Conservation (phyloP, 2,113 vertebrate species). For the Menura novaehollandiae region DNA sequence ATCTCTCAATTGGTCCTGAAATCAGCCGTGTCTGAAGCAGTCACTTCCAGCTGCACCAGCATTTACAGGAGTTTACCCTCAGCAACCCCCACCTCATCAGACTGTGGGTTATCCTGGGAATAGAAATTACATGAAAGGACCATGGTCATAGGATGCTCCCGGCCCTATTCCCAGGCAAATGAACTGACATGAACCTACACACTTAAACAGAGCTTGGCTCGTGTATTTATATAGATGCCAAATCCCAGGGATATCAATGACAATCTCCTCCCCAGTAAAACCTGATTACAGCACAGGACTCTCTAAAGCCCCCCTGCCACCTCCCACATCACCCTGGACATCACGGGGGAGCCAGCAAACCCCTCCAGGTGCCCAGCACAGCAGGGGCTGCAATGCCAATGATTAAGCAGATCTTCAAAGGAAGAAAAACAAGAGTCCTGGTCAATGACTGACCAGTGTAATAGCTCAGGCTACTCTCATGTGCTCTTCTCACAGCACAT, state of each 20-base stretch:
- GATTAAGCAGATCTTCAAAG: conserved; percentile 42
- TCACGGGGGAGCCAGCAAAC: neutral
- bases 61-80: neutral
- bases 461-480: conserved; percentile 21
- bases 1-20: neutral
- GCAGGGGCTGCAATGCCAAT: neutral
- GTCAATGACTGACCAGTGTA: conserved; percentile 54
- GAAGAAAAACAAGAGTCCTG: conserved; percentile 36
- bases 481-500: conserved; percentile 32
- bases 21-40: neutral
- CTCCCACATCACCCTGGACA: rapidly evolving
- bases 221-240: conserved; percentile 46
- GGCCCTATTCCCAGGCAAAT: neutral
- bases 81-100: neutral
- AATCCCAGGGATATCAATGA: conserved; percentile 60
- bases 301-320: neutral
- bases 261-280: conserved; percentile 55
- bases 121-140: neutral
- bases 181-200: conserved; percentile 18
- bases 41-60: neutral
- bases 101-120: neutral
- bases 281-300: conserved; percentile 5
- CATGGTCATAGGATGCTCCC: neutral
- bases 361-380: neutral
- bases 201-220: conserved; percentile 5